A percentile compares a stretch with the other conserved stretches of the same genome.
Evolutionary conservation across 1,140 invertebrate genomes (phyloP).

Genomic region (Babylonia areolata): DNA sequence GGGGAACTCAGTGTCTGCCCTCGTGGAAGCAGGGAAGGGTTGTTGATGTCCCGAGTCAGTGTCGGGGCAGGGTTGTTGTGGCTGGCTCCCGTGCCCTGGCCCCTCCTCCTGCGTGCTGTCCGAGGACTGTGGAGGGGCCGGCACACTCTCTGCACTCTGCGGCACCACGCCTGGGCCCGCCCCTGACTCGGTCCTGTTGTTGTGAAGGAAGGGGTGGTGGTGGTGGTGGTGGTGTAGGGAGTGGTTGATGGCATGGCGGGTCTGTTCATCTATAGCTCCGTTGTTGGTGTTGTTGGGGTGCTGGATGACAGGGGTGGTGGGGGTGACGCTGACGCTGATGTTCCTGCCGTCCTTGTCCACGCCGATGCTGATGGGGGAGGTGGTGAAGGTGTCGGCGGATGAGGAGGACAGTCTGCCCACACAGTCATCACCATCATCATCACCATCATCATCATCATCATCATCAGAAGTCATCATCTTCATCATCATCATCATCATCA

Average conservation of each 20-base stretch:
- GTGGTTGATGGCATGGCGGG: background rate
- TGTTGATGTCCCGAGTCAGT: too few relatives aligned
- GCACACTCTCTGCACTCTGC: too few relatives aligned
- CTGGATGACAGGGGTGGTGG: background rate
- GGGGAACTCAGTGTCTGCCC: too few relatives aligned
- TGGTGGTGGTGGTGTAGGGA: background rate
- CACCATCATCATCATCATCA: background rate
- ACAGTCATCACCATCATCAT: background rate
- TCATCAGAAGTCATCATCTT: background rate
- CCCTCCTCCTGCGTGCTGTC: too few relatives aligned
- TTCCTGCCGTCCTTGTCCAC: slow-evolving; percentile 35
- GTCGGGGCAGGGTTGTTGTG: too few relatives aligned
- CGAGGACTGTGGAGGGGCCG: too few relatives aligned
- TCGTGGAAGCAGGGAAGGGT: too few relatives aligned
- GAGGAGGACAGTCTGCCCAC: slow-evolving; percentile 26
- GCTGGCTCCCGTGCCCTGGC: too few relatives aligned
- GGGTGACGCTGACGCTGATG: slow-evolving; percentile 36
- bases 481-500: background rate
- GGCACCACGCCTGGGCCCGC: too few relatives aligned
- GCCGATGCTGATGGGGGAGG: slow-evolving; percentile 34
- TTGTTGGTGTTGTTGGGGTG: background rate
- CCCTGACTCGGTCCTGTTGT: background rate
- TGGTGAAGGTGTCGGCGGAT: slow-evolving; percentile 27
- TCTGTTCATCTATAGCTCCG: background rate
- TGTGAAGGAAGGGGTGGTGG: background rate